phyloP scores from a whole-genome alignment of 2,888 invertebrate species.

The Arrhopalites spinosus region DNA sequence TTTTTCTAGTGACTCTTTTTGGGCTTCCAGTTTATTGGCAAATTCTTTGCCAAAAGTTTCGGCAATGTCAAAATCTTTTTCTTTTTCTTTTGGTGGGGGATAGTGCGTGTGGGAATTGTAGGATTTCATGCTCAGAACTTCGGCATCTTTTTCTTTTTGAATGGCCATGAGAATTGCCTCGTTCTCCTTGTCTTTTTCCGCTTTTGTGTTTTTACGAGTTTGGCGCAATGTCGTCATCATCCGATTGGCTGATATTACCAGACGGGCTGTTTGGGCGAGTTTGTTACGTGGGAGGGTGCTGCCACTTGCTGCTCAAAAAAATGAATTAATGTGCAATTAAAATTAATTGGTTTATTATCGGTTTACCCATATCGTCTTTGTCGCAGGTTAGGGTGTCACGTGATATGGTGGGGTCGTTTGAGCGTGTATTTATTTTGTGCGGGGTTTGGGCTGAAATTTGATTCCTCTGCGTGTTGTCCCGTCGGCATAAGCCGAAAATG shows the following conservation, averaged over 20 bases:
- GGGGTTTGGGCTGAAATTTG: too few species aligned
- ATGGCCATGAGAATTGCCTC: constrained; percentile 31
- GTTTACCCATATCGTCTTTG: neutral
- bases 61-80: constrained; percentile 22
- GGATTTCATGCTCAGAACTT: constrained; percentile 51
- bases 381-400: neutral
- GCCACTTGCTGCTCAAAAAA: constrained; percentile 32
- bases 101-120: constrained; percentile 53
- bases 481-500: too few species aligned
- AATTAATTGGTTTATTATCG: neutral
- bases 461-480: too few species aligned
- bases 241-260: constrained; percentile 53
- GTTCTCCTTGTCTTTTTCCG: constrained; percentile 39
- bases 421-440: too few species aligned
- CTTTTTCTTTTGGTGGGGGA: too few species aligned
- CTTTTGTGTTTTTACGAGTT: constrained; percentile 38
- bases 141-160: constrained; percentile 47
- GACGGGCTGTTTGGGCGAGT: constrained; percentile 52
- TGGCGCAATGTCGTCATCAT: constrained; percentile 53
- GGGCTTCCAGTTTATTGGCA: constrained; percentile 73
- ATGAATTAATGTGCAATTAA: neutral
- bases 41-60: constrained; percentile 9
- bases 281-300: constrained; percentile 42
- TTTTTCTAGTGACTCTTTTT: constrained; percentile 62
- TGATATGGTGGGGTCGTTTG: neutral